phyloP scores from a whole-genome alignment of 64 coral and sea anemone species.

The Acropora yongei region DNA sequence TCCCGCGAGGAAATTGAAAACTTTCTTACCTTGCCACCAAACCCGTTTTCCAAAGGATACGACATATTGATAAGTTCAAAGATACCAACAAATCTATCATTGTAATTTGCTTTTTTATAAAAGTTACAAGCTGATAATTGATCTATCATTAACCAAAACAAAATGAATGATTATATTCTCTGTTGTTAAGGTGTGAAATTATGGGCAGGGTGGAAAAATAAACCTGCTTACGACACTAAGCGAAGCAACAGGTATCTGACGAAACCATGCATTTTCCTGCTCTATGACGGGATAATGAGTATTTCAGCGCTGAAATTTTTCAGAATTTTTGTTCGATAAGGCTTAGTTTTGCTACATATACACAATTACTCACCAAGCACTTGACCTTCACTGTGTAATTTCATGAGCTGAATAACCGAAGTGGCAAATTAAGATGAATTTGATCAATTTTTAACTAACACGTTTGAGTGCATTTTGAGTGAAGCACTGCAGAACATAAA shows the following conservation, averaged over 20 bases:
- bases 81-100: not conserved
- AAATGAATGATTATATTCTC: not conserved
- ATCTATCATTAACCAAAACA: not conserved
- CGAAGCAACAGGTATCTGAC: not conserved
- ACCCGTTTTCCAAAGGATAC: no score
- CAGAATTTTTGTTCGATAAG: no score
- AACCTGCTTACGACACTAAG: not conserved
- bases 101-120: not conserved
- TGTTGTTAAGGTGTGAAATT: not conserved
- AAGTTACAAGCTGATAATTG: not conserved
- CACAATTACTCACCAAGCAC: not conserved
- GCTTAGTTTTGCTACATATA: no score
- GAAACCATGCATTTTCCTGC: no score
- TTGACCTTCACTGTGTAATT: not conserved
- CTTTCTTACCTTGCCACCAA: no score
- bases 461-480: not conserved
- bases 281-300: no score
- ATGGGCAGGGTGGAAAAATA: not conserved
- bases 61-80: no score
- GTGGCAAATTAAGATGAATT: not conserved
- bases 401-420: not conserved
- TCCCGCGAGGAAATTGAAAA: no score
- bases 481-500: not conserved
- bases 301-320: not conserved
- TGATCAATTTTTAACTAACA: conserved; percentile 5